Conservation (phyloP, 2,113 vertebrate species). For the Columba livia region DNA sequence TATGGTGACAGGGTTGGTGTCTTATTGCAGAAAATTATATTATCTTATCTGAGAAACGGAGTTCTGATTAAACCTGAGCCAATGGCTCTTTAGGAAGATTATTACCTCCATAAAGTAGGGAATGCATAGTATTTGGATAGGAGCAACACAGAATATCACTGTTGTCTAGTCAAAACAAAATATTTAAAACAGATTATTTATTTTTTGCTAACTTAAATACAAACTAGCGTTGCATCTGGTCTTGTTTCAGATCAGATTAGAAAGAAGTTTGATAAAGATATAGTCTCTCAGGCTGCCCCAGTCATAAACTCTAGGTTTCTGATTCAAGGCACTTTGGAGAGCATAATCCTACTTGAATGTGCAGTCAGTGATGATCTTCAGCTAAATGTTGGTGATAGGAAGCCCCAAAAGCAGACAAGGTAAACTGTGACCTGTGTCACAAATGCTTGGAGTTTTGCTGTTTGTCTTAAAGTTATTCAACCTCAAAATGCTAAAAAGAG, state of each 20-base stretch:
- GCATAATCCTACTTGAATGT: background rate
- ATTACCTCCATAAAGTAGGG: fast-evolving
- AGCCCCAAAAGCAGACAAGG: background rate
- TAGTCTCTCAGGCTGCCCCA: background rate
- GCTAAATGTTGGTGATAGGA: background rate
- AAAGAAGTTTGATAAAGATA: background rate
- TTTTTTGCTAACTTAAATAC: background rate
- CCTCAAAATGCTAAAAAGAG: background rate
- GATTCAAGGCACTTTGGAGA: background rate
- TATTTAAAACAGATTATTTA: background rate
- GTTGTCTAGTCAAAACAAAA: background rate
- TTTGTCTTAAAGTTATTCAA: background rate
- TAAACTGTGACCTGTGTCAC: background rate
- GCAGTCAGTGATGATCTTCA: background rate
- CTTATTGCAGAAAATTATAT: background rate
- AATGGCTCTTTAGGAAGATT: background rate
- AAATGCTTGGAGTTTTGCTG: background rate
- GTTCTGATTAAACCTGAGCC: background rate
- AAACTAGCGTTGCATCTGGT: background rate
- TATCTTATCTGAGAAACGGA: background rate
- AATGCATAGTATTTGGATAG: background rate
- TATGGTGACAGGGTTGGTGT: fast-evolving
- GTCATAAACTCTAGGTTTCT: background rate
- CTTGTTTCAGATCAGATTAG: background rate
- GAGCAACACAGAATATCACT: background rate